Conservation (phyloP, 1,140 invertebrate genomes). For the Sitodiplosis mosellana region DNA sequence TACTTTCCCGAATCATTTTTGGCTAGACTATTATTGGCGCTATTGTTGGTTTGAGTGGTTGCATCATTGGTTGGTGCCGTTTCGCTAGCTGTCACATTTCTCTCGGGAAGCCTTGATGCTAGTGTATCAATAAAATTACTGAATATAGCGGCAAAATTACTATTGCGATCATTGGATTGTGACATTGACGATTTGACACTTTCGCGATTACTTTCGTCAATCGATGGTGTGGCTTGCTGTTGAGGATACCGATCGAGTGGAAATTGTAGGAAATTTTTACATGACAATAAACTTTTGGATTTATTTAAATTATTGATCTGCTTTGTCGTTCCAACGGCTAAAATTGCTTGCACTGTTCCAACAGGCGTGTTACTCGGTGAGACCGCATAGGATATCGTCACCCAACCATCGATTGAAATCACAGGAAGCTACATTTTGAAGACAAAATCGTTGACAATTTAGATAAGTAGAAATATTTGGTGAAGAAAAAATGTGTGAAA, state of each 20-base stretch:
- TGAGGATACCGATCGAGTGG: not conserved
- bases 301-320: constrained; percentile 35
- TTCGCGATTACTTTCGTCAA: not conserved
- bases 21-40: not conserved
- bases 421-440: constrained; percentile 30
- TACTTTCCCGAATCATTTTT: not conserved
- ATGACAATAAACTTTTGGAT: constrained; percentile 24
- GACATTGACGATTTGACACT: not conserved
- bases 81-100: not conserved
- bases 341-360: constrained; percentile 32
- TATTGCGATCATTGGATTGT: not conserved
- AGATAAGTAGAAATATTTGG: not conserved
- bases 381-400: constrained; percentile 26
- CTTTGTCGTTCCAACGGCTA: constrained; percentile 36
- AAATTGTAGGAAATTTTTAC: not conserved
- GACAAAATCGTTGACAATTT: not conserved
- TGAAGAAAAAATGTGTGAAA: not conserved
- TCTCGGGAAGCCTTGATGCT: constrained; percentile 5
- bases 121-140: constrained; percentile 6
- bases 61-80: not conserved
- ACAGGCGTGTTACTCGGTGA: constrained; percentile 17
- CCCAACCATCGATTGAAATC: constrained; percentile 38
- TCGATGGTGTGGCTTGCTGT: not conserved
- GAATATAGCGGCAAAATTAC: not conserved
- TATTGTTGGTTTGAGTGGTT: not conserved